Evolutionary conservation across 2,113 vertebrate species (phyloP).

Genomic region (Neogobius melanostomus): DNA sequence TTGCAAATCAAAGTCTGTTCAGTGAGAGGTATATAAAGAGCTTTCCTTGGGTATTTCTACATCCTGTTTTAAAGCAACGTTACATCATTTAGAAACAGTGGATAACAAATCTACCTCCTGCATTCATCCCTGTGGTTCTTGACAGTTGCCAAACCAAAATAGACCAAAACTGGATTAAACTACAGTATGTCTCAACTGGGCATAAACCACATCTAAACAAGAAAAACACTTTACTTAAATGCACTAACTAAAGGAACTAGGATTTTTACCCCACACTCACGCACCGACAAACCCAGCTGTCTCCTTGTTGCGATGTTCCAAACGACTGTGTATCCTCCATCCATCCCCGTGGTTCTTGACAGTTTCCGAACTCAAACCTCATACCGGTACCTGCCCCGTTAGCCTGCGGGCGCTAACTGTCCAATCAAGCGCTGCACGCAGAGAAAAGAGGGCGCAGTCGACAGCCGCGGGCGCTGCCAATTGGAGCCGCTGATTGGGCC

Average conservation of each 20-base stretch:
- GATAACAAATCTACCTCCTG: not conserved
- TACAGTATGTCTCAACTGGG: too few relatives aligned
- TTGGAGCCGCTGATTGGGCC: slow-evolving; percentile 30
- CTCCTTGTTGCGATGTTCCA: not conserved
- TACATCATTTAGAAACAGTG: too few relatives aligned
- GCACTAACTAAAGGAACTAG: not conserved
- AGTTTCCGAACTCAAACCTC: slow-evolving; percentile 27
- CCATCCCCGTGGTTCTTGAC: slow-evolving; percentile 46
- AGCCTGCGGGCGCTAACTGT: slow-evolving; percentile 25
- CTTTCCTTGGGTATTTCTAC: too few relatives aligned
- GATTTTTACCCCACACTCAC: not conserved
- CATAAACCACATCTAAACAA: too few relatives aligned
- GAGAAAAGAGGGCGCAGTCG: slow-evolving; percentile 18
- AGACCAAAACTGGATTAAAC: too few relatives aligned
- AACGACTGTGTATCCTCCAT: not conserved
- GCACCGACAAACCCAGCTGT: not conserved
- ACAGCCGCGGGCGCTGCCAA: slow-evolving; percentile 10
- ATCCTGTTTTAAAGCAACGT: too few relatives aligned
- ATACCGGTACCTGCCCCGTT: not conserved
- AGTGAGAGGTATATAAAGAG: too few relatives aligned
- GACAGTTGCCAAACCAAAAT: slow-evolving; percentile 38
- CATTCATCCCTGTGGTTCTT: slow-evolving; percentile 34
- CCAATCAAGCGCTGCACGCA: slow-evolving; percentile 52
- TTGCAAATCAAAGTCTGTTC: too few relatives aligned
- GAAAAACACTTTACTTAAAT: too few relatives aligned